These are phyloP conservation scores for Andrena hattorfiana DNA, from an alignment of 2,888 invertebrate genomes.

Conservation along the genomic window DNA sequence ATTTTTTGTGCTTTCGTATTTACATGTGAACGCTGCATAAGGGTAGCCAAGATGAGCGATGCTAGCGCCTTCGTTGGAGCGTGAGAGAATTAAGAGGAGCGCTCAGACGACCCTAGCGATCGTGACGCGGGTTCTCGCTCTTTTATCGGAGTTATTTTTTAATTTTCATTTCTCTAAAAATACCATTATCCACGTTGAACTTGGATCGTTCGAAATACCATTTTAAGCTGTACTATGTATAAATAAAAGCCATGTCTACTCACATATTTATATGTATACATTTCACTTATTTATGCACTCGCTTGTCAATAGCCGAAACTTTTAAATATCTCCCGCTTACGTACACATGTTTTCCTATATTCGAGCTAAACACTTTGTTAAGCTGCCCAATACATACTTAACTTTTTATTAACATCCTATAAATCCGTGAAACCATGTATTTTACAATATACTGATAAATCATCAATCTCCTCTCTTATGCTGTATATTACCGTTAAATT, in stretches of 20 bases:
- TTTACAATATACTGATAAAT: no score
- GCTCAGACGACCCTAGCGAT: constrained; percentile 13
- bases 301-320: neutral
- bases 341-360: neutral
- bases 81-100: constrained; percentile 26
- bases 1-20: neutral
- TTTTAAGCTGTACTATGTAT: neutral
- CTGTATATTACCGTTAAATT: neutral
- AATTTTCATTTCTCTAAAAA: neutral
- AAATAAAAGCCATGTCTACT: neutral
- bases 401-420: no score
- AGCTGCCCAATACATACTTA: no score
- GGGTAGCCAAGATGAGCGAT: neutral
- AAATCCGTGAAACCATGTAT: no score
- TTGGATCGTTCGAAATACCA: neutral
- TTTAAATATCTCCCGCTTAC: neutral
- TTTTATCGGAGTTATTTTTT: neutral
- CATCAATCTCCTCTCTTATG: neutral
- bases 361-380: neutral
- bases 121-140: neutral
- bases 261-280: neutral
- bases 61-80: constrained; percentile 18
- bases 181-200: neutral
- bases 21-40: neutral
- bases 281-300: neutral